Base-by-base conservation (phyloP, 2,888 invertebrate genomes). In the Icerya purchasi region DNA sequence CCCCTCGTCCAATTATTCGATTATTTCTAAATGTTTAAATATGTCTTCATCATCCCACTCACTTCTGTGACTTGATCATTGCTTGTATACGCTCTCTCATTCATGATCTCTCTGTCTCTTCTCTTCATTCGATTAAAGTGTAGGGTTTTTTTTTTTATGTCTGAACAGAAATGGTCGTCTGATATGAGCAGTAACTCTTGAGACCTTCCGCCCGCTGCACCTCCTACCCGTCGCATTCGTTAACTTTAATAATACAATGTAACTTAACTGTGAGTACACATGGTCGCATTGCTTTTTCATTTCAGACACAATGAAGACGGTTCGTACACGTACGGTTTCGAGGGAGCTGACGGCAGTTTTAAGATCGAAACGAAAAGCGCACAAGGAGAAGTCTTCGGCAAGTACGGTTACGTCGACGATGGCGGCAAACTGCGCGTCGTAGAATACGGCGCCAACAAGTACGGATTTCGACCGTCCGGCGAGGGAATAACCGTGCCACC, bases 271-370 rank as follows among this genome's bases (percentile, higher is more conserved):
- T n/a, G n/a, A n/a, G n/a, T n/a, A n/a, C n/a, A n/a, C n/a, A n/a
- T n/a, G n/a, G n/a, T n/a, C n/a, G n/a, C n/a, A 53, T 19, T 56
- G 14, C 50, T 21, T 22, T 14, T 18, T 50, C 49, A 1, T 19
- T 3, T 2, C 72, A 84, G 86, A 70, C 88, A 87, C 74, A 87
- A 88, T 67, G 87, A 88, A 70, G 88, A 88, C 69, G 88, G 88
- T 58, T 88, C 88, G 0, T 91, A 91, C 73, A 90, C 90, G 0
- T 90, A 88, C 68, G 89, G 88, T 0, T 90, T 87, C 71, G 90
- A 90, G 69, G 84, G 84, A 2, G 88, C 80, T 25, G 90, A 91
- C 69, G 90, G 89, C 50, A 83, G 85, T 3, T 89, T 89, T 76
- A 88, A 89, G 74, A 89, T 89, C 68, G 90, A 89, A 72, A 89